Evolutionary conservation across 1,140 invertebrate genomes (phyloP).

Genomic region (Listronotus bonariensis): DNA sequence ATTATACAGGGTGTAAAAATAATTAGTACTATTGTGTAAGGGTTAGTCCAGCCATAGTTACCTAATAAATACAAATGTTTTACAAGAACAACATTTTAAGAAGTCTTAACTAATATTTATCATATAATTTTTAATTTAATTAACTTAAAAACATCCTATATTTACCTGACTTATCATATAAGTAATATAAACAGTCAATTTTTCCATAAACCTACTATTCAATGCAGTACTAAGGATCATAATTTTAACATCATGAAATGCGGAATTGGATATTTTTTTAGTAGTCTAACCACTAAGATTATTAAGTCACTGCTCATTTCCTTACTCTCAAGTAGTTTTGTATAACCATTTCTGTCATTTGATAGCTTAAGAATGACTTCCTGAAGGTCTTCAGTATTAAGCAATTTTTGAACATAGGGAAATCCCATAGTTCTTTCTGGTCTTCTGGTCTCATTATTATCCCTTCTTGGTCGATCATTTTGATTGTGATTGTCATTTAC

Average conservation of each 20-base stretch:
- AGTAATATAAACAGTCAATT: slow-evolving; percentile 30
- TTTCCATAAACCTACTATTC: slow-evolving; percentile 26
- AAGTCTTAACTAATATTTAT: no score
- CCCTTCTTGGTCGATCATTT: no score
- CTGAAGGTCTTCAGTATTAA: slow-evolving; percentile 27
- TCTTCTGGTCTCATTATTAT: no score
- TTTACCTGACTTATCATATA: slow-evolving; percentile 30
- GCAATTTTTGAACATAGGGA: slow-evolving; percentile 12
- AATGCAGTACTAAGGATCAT: slow-evolving; percentile 23
- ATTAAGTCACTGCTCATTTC: slow-evolving; percentile 33
- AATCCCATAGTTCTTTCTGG: no score
- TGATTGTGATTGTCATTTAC: no score
- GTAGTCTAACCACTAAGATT: slow-evolving; percentile 34
- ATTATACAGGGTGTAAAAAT: no score
- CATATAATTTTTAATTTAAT: no score
- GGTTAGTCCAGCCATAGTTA: no score
- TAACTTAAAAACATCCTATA: neutral
- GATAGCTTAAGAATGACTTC: slow-evolving; percentile 31
- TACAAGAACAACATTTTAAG: no score
- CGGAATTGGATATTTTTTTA: slow-evolving; percentile 24
- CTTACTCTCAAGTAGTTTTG: slow-evolving; percentile 24
- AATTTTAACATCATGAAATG: slow-evolving; percentile 28
- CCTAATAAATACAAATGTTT: no score
- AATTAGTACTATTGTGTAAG: no score
- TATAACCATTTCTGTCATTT: slow-evolving; percentile 35